A percentile compares a stretch with the other conserved stretches of the same genome.
Conservation (phyloP, 2,797 vertebrate species). For the Hirundo rustica region DNA sequence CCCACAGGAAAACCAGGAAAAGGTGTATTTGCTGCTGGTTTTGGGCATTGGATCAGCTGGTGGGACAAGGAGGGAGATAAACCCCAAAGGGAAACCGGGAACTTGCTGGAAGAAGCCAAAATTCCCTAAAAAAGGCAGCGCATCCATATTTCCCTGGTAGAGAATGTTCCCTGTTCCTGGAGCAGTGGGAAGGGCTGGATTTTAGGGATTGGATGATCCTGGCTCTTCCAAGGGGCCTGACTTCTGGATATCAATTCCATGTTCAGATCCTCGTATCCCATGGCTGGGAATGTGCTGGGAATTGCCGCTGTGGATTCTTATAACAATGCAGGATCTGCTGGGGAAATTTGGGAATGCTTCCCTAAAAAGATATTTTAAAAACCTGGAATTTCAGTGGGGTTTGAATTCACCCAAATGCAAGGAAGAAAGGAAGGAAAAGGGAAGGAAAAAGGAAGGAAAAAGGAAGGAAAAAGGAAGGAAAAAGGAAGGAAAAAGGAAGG, state of each 20-base stretch:
- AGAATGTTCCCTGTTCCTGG: not conserved
- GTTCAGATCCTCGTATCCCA: not conserved
- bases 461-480: not conserved
- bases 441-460: no score
- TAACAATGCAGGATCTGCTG: fast-evolving
- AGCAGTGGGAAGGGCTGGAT: not conserved
- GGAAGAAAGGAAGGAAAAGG: not conserved
- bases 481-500: no score
- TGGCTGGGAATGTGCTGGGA: not conserved
- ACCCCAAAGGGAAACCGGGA: not conserved
- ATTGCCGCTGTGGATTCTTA: fast-evolving
- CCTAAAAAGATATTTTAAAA: not conserved
- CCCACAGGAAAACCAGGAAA: not conserved
- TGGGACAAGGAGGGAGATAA: not conserved
- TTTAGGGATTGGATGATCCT: not conserved
- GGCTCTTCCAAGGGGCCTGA: fast-evolving
- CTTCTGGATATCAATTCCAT: fast-evolving
- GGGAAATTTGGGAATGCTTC: not conserved
- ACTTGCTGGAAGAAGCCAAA: not conserved
- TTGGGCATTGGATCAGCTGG: not conserved
- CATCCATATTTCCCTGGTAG: not conserved
- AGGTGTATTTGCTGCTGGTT: not conserved
- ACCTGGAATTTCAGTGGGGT: not conserved
- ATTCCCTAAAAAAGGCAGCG: not conserved
- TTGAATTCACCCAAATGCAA: fast-evolving